Evolutionary conservation across 2,113 vertebrate species (phyloP).

Genomic region (Symphodus melops): DNA sequence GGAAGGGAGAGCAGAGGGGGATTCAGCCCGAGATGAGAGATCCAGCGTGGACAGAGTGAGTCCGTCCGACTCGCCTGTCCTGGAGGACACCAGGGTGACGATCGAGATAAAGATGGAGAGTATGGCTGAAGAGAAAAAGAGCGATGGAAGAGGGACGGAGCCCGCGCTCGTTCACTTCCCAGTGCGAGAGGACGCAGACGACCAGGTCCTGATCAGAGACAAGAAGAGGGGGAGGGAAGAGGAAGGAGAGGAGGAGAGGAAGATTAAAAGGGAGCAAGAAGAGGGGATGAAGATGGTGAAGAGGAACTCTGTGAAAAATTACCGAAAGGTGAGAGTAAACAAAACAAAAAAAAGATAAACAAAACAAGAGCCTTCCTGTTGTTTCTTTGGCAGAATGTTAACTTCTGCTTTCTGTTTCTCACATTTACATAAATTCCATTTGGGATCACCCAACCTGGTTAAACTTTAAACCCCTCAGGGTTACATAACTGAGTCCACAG

Average conservation of each 20-base stretch:
- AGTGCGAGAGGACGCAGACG: constrained; percentile 50
- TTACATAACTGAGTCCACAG: constrained; percentile 41
- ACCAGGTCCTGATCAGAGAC: constrained; percentile 68
- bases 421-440: constrained; percentile 39
- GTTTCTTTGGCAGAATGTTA: not conserved
- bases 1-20: constrained; percentile 41
- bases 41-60: constrained; percentile 1
- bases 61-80: not conserved
- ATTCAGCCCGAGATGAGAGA: constrained; percentile 9
- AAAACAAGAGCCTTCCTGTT: not conserved
- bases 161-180: constrained; percentile 45
- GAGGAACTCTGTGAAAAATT: constrained; percentile 74
- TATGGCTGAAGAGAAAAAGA: constrained; percentile 33
- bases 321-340: constrained; percentile 78
- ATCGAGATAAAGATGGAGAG: constrained; percentile 38
- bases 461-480: constrained; percentile 45
- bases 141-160: constrained; percentile 14
- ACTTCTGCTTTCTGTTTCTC: not conserved
- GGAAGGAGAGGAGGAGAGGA: constrained; percentile 58
- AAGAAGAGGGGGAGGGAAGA: constrained; percentile 49
- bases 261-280: constrained; percentile 60
- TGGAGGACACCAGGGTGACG: constrained; percentile 10
- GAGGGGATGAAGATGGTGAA: constrained; percentile 77
- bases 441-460: constrained; percentile 14
- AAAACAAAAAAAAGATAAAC: not conserved